Percentiles rank a stretch among this genome's conserved stretches.
Conservation (phyloP, 1,140 invertebrate genomes). For the Plodia interpunctella region DNA sequence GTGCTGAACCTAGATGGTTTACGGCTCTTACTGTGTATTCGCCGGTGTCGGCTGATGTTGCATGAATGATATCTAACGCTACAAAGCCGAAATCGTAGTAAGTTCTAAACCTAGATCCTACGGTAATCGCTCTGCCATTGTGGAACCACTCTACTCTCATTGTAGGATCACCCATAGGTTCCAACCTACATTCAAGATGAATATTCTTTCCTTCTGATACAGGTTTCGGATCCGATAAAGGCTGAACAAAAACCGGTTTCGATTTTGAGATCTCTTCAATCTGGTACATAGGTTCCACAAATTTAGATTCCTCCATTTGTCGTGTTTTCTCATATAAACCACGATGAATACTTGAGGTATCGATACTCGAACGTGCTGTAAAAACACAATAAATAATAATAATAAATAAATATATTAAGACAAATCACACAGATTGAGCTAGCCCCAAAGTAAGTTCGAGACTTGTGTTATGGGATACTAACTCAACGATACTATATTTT, state of each 20-base stretch:
- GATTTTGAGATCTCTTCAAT: slow-evolving; percentile 96
- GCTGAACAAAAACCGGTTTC: slow-evolving; percentile 92
- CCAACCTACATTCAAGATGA: slow-evolving; percentile 92
- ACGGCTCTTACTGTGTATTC: slow-evolving; percentile 94
- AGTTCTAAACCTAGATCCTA: slow-evolving; percentile 94
- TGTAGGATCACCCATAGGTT: slow-evolving; percentile 96
- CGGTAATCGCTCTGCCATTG: slow-evolving; percentile 91
- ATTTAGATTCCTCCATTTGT: slow-evolving; percentile 90
- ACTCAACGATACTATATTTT: no score
- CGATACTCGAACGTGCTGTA: slow-evolving; percentile 89
- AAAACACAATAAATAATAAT: slow-evolving; percentile 22
- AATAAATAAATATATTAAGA: background rate
- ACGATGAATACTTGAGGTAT: slow-evolving; percentile 91
- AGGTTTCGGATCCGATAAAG: slow-evolving; percentile 88
- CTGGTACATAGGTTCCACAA: slow-evolving; percentile 91
- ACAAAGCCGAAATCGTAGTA: slow-evolving; percentile 97
- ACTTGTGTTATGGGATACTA: no score
- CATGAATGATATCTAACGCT: slow-evolving; percentile 92
- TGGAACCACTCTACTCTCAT: slow-evolving; percentile 98
- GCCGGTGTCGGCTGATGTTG: slow-evolving; percentile 92
- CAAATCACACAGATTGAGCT: no score
- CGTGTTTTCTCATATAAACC: slow-evolving; percentile 91
- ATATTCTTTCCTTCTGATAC: slow-evolving; percentile 94
- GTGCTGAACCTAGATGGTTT: slow-evolving; percentile 94
- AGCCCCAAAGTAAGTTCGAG: no score